phyloP scores from a whole-genome alignment of 2,113 vertebrate species.

The Nothobranchius furzeri region DNA sequence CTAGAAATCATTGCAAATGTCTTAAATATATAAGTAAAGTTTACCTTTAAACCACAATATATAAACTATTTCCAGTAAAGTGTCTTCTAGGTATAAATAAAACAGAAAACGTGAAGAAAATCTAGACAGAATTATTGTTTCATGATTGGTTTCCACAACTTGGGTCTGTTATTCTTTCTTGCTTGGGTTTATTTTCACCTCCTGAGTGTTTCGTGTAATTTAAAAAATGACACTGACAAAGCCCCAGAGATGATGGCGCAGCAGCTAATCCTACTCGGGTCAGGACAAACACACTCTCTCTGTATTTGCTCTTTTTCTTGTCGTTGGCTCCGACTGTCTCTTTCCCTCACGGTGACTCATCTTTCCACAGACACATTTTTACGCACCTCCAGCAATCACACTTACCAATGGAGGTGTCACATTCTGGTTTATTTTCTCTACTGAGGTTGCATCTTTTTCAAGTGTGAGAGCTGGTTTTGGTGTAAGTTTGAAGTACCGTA shows the following conservation, averaged over 20 bases:
- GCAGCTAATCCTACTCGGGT: slow-evolving; percentile 32
- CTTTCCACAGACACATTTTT: slow-evolving; percentile 48
- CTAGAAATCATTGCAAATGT: too few species aligned
- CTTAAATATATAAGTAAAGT: too few species aligned
- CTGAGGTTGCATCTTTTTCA: slow-evolving; percentile 44
- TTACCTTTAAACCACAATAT: too few species aligned
- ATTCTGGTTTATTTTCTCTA: slow-evolving; percentile 40
- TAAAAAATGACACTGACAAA: slow-evolving; percentile 33
- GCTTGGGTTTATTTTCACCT: slow-evolving; percentile 20
- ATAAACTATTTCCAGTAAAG: too few species aligned
- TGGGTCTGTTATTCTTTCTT: slow-evolving; percentile 13
- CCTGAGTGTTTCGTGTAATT: slow-evolving; percentile 16
- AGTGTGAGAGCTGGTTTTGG: slow-evolving; percentile 43
- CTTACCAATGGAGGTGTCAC: slow-evolving; percentile 59
- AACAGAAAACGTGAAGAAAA: too few species aligned
- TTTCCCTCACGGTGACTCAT: slow-evolving; percentile 63
- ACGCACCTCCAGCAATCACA: slow-evolving; percentile 57
- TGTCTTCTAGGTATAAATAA: too few species aligned
- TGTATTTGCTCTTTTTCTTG: slow-evolving; percentile 46
- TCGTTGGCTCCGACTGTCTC: slow-evolving; percentile 34
- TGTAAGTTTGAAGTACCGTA: slow-evolving; percentile 27
- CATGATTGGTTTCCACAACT: background rate
- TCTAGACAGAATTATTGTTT: too few species aligned
- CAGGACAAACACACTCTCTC: slow-evolving; percentile 38
- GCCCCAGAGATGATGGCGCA: slow-evolving; percentile 18